These are phyloP conservation scores for Drosophila birchii DNA, from an alignment of 2,888 invertebrate genomes.

Conservation along the genomic window DNA sequence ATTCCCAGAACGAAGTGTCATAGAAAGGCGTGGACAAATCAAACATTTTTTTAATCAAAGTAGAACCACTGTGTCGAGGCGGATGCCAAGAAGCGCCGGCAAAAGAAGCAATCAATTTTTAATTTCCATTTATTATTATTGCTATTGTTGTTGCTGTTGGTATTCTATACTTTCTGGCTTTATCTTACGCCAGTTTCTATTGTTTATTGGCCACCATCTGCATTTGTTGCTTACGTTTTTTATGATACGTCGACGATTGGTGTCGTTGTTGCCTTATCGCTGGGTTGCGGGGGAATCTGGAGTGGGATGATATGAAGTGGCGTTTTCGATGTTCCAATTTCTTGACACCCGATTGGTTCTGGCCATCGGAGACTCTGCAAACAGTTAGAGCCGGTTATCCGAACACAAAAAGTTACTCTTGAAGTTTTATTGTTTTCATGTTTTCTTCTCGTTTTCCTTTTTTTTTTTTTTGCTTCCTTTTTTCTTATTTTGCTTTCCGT, in stretches of 20 bases:
- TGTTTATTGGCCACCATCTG: conserved; percentile 45
- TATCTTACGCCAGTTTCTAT: conserved; percentile 48
- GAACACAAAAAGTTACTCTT: conserved; percentile 33
- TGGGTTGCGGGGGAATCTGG: conserved; percentile 2
- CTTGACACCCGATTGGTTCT: conserved; percentile 46
- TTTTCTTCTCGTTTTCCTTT: conserved; percentile 34
- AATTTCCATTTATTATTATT: conserved; percentile 59
- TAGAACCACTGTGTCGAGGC: conserved; percentile 54
- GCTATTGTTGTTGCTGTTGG: conserved; percentile 29
- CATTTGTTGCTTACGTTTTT: conserved; percentile 37
- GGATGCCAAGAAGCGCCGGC: conserved; percentile 62
- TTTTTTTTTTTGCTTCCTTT: conserved; percentile 35
- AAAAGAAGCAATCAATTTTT: conserved; percentile 71
- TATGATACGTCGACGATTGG: conserved; percentile 39
- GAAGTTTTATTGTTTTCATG: conserved; percentile 35
- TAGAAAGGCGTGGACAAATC: background rate
- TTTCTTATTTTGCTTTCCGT: conserved; percentile 31
- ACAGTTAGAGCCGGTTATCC: conserved; percentile 38
- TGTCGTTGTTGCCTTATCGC: conserved; percentile 26
- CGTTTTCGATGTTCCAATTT: conserved; percentile 48
- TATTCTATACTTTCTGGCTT: conserved; percentile 10
- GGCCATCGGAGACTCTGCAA: conserved; percentile 23
- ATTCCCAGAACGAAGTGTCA: conserved; percentile 15
- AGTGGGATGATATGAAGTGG: conserved; percentile 14
- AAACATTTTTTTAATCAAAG: conserved; percentile 26